phyloP scores from a whole-genome alignment of 2,888 invertebrate species.

The Epinotia bilunana region DNA sequence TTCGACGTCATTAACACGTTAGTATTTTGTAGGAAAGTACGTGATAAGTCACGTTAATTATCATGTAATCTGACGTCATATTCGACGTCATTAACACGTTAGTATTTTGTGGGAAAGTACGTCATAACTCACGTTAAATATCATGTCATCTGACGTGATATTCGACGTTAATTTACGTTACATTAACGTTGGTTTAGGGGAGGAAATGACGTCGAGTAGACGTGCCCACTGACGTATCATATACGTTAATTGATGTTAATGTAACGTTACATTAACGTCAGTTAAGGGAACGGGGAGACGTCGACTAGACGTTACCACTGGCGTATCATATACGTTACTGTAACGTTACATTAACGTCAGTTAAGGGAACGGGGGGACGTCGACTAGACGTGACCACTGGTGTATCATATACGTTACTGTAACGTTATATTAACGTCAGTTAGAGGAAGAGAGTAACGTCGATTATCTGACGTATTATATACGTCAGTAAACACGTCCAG shows the following conservation, averaged over 20 bases:
- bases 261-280: slow-evolving; percentile 9
- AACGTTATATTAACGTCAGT: slow-evolving; percentile 6
- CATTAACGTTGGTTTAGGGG: too few species aligned
- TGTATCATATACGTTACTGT: slow-evolving; percentile 8
- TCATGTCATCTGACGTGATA: neutral
- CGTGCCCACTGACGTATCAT: too few species aligned
- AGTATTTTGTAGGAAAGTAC: too few species aligned
- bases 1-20: neutral
- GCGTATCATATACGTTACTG: neutral
- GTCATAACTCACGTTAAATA: slow-evolving; percentile 7
- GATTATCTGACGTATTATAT: neutral
- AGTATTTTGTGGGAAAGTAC: neutral
- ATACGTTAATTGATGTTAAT: neutral
- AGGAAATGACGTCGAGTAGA: too few species aligned
- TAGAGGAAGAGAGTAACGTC: neutral
- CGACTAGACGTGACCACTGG: slow-evolving; percentile 7
- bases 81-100: neutral
- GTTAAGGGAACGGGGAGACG: neutral
- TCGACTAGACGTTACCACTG: slow-evolving; percentile 1
- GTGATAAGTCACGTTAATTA: too few species aligned
- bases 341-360: slow-evolving; percentile 12
- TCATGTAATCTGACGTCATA: too few species aligned
- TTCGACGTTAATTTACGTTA: too few species aligned
- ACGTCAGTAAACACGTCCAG: slow-evolving; percentile 4
- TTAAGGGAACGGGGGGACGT: neutral